Conservation (phyloP, 1,140 invertebrate genomes). For the Diabrotica virgifera region DNA sequence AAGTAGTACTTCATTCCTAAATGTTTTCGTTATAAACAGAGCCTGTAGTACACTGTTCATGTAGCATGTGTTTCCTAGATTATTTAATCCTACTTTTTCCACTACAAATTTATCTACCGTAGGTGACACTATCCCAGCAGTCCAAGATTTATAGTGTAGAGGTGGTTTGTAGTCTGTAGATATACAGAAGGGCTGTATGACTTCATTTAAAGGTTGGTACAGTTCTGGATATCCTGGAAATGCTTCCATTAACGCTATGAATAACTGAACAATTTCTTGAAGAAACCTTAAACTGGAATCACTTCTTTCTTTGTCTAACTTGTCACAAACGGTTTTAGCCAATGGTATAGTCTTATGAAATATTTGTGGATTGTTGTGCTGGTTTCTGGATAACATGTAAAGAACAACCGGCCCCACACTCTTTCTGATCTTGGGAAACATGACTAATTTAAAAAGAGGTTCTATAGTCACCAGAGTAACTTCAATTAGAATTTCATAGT, state of each 20-base stretch:
- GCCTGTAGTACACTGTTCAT: constrained; percentile 85
- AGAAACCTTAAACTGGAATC: constrained; percentile 47
- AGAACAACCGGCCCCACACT: constrained; percentile 53
- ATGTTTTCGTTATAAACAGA: constrained; percentile 75
- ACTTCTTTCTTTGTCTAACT: constrained; percentile 48
- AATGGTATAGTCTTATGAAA: constrained; percentile 51
- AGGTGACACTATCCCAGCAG: constrained; percentile 18
- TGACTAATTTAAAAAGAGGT: constrained; percentile 47
- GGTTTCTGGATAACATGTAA: constrained; percentile 53
- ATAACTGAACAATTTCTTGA: constrained; percentile 52
- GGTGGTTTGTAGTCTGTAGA: constrained; percentile 27
- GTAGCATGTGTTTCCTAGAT: constrained; percentile 85
- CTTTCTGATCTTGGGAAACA: constrained; percentile 49
- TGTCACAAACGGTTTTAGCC: constrained; percentile 41
- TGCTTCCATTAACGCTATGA: constrained; percentile 50
- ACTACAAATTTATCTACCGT: constrained; percentile 33
- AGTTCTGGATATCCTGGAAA: constrained; percentile 50
- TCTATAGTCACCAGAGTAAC: constrained; percentile 53
- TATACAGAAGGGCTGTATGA: constrained; percentile 28
- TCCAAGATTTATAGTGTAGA: constrained; percentile 37
- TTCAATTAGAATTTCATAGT: constrained; percentile 51
- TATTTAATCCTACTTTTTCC: constrained; percentile 72
- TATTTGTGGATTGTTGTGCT: constrained; percentile 44
- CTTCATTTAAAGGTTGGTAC: constrained; percentile 43
- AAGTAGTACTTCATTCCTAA: constrained; percentile 57